phyloP scores from a whole-genome alignment of 2,113 vertebrate genomes.

The Tichodroma muraria region DNA sequence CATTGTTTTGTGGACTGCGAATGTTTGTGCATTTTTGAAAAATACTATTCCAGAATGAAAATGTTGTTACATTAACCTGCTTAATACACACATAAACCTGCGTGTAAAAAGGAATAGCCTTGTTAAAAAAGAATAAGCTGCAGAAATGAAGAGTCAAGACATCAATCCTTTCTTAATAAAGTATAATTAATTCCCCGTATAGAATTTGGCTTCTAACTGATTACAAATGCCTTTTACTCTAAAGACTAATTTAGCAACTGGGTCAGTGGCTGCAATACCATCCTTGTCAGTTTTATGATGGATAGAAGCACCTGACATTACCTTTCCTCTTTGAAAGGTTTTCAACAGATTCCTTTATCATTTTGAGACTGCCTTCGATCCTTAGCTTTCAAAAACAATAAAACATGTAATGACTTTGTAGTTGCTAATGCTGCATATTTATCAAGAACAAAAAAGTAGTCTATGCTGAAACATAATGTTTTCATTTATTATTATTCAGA shows the following conservation, averaged over 20 bases:
- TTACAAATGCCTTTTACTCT: conserved; percentile 23
- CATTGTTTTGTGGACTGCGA: neutral
- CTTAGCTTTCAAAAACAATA: conserved; percentile 38
- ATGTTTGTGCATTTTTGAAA: neutral
- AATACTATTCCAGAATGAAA: neutral
- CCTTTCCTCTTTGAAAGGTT: neutral
- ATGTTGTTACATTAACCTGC: no score
- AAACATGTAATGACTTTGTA: conserved; percentile 1
- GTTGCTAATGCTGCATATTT: conserved; percentile 5
- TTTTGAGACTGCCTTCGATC: neutral
- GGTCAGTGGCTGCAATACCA: neutral
- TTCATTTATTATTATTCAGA: conserved; percentile 37
- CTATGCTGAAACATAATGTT: neutral
- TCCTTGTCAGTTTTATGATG: neutral
- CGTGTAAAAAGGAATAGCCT: neutral
- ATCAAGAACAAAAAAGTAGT: neutral
- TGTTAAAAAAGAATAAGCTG: neutral
- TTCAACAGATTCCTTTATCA: neutral
- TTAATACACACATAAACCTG: neutral
- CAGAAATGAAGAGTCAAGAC: neutral
- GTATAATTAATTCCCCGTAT: neutral
- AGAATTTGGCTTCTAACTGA: neutral
- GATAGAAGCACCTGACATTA: neutral
- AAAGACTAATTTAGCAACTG: conserved; percentile 11
- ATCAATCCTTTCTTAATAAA: neutral